phyloP scores from a whole-genome alignment of 2,113 vertebrate species.

The Bucco capensis region DNA sequence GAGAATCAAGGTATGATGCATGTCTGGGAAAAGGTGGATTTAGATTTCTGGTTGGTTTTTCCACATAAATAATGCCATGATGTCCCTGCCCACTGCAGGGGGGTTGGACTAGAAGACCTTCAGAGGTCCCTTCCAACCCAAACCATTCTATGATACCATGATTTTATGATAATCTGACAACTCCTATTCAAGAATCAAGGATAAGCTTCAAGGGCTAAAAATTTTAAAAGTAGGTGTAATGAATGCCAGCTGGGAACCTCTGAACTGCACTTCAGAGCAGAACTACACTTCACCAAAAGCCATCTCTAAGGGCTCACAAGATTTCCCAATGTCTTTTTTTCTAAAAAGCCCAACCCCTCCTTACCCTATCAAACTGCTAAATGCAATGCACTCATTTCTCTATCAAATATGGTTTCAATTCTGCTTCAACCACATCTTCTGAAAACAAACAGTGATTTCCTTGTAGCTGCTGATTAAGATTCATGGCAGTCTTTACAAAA shows the following conservation, averaged over 20 bases:
- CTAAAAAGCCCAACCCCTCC: not conserved
- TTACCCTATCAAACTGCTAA: not conserved
- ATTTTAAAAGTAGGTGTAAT: not conserved
- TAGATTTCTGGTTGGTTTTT: not conserved
- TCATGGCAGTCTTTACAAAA: not conserved
- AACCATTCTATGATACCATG: too few relatives aligned
- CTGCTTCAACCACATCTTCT: not conserved
- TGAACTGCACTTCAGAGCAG: rapidly evolving
- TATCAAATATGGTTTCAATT: not conserved
- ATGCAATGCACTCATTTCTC: not conserved
- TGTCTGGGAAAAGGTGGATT: not conserved
- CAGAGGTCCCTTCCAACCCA: too few relatives aligned
- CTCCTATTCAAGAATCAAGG: not conserved
- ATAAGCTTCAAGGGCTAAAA: not conserved
- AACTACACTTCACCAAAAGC: not conserved
- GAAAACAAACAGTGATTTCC: not conserved
- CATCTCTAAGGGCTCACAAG: not conserved
- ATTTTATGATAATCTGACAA: too few relatives aligned
- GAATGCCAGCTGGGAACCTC: not conserved
- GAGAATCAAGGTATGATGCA: rapidly evolving
- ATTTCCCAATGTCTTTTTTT: not conserved
- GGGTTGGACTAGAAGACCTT: too few relatives aligned
- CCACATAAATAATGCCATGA: not conserved
- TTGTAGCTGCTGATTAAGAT: not conserved
- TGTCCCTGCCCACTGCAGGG: too few relatives aligned